Evolutionary conservation across 2,113 vertebrate genomes (phyloP).

Genomic region (Rutilus rutilus): DNA sequence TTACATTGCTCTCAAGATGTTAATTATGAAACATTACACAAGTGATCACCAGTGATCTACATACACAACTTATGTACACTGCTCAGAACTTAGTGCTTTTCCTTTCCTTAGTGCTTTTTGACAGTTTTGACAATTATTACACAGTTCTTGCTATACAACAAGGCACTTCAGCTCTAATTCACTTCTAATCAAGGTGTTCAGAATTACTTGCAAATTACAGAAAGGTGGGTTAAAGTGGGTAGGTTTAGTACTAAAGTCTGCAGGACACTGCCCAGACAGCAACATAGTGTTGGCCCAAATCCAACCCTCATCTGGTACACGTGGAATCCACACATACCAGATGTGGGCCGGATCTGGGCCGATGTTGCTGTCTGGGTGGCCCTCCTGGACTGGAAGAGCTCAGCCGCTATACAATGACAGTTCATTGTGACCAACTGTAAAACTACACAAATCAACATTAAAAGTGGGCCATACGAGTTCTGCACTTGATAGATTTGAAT

Average conservation of each 20-base stretch:
- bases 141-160: not conserved
- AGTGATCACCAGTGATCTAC: not conserved
- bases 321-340: too few species aligned
- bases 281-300: too few species aligned
- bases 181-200: not conserved
- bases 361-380: too few species aligned
- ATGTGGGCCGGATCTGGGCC: too few species aligned
- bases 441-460: not conserved
- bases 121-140: not conserved
- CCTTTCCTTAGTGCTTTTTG: too few species aligned
- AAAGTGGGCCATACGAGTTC: not conserved
- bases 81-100: not conserved
- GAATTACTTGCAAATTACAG: not conserved
- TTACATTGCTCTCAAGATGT: not conserved
- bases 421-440: not conserved
- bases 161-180: not conserved
- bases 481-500: not conserved
- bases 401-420: not conserved
- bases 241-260: not conserved
- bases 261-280: not conserved
- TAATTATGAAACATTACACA: not conserved
- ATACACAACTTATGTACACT: not conserved
- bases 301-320: too few species aligned
- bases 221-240: not conserved
- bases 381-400: not conserved